phyloP scores from a whole-genome alignment of 2,797 vertebrate species.

The Dendrocincla tyrannina region DNA sequence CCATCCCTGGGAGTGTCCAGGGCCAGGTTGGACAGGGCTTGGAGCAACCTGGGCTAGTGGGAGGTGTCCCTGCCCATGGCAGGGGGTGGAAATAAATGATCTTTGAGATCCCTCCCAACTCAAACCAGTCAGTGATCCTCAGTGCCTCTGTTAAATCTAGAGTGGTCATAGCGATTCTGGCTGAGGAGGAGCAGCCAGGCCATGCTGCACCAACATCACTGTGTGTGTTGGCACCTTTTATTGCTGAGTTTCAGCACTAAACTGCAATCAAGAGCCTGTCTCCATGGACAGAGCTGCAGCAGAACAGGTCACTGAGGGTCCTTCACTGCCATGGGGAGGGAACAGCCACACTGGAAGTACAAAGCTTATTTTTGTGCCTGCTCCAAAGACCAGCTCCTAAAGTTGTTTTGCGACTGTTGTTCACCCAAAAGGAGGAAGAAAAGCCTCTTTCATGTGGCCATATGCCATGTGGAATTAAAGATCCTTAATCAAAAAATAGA shows the following conservation, averaged over 20 bases:
- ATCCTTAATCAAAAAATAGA: background rate
- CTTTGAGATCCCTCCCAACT: background rate
- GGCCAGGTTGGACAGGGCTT: fast-evolving
- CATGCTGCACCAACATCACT: background rate
- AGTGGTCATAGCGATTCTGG: fast-evolving
- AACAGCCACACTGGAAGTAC: background rate
- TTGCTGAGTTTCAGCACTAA: background rate
- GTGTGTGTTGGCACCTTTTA: fast-evolving
- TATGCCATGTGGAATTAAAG: background rate
- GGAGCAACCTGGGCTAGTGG: fast-evolving
- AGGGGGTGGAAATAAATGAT: background rate
- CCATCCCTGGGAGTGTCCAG: background rate
- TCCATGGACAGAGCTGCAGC: background rate
- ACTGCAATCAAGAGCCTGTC: background rate
- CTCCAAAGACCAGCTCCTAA: background rate
- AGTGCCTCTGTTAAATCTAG: background rate
- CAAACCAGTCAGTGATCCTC: background rate
- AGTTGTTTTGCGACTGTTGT: background rate
- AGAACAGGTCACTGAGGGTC: background rate
- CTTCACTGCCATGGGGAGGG: fast-evolving
- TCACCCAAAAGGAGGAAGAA: background rate
- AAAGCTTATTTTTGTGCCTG: background rate
- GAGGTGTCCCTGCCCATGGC: background rate
- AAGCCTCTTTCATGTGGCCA: background rate
- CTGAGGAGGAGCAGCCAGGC: background rate